phyloP scores from a whole-genome alignment of 2,888 invertebrate genomes.

The Adineta ricciae region DNA sequence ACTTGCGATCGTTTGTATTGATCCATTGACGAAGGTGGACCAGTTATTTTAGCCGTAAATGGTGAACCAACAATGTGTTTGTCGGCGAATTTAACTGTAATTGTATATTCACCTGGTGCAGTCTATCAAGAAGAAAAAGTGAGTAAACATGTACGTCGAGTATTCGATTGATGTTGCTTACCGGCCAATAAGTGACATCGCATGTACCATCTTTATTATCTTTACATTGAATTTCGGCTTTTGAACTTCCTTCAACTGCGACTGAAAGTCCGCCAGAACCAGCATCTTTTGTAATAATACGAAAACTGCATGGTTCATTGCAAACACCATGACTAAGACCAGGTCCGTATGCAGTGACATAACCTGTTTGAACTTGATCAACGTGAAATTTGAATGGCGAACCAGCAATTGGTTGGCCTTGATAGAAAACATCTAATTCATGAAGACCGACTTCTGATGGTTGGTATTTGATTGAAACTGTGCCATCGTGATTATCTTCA shows the following conservation, averaged over 20 bases:
- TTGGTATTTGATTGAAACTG: conserved; percentile 85
- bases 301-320: conserved; percentile 86
- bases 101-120: conserved; percentile 90
- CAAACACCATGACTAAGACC: conserved; percentile 82
- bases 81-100: conserved; percentile 84
- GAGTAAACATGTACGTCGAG: too few species aligned
- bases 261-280: conserved; percentile 70
- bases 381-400: conserved; percentile 35
- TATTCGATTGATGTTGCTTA: background rate
- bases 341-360: conserved; percentile 85
- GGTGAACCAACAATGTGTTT: conserved; percentile 91
- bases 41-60: conserved; percentile 69
- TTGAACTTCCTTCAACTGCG: conserved; percentile 90
- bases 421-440: conserved; percentile 82
- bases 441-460: conserved; percentile 88
- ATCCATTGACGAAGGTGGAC: conserved; percentile 61
- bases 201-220: conserved; percentile 97
- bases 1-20: conserved; percentile 85
- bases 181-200: conserved; percentile 68
- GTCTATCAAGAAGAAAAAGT: conserved; percentile 54
- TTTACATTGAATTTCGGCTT: conserved; percentile 80
- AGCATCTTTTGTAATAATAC: conserved; percentile 90
- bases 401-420: conserved; percentile 89
- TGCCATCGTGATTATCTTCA: conserved; percentile 89
- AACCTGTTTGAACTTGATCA: conserved; percentile 33